Evolutionary conservation across 2,888 invertebrate species (phyloP).

Genomic region (Linnaemya tessellans): DNA sequence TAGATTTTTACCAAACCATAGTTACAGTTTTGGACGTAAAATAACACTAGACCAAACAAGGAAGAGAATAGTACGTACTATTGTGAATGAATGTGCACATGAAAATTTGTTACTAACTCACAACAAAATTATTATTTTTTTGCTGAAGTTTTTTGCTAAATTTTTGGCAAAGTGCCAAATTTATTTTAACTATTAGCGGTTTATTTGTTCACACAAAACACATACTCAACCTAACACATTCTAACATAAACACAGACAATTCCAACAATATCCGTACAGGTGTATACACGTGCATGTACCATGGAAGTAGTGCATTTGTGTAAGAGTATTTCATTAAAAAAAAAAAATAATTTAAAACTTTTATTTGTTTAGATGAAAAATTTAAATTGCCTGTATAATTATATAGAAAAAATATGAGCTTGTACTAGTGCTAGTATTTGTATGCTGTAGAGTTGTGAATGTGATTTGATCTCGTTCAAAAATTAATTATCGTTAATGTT

Average conservation of each 20-base stretch:
- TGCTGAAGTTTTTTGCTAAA: constrained; percentile 41
- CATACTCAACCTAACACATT: constrained; percentile 13
- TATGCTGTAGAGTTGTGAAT: neutral
- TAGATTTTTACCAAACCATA: constrained; percentile 60
- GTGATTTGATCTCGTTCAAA: constrained; percentile 40
- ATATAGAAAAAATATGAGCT: neutral
- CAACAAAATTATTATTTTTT: constrained; percentile 5
- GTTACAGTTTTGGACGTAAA: constrained; percentile 54
- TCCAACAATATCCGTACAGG: constrained; percentile 45
- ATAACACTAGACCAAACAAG: constrained; percentile 33
- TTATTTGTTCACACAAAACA: constrained; percentile 49
- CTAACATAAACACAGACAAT: constrained; percentile 9
- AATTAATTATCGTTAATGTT: constrained; percentile 63
- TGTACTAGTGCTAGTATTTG: neutral
- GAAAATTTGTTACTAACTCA: constrained; percentile 53
- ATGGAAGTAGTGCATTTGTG: neutral
- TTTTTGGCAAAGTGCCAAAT: constrained; percentile 66
- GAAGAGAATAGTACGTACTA: neutral
- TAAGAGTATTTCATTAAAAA: constrained; percentile 14
- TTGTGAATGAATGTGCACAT: constrained; percentile 38
- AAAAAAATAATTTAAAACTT: constrained; percentile 46
- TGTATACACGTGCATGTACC: constrained; percentile 20
- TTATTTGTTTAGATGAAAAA: constrained; percentile 47
- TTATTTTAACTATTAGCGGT: constrained; percentile 69
- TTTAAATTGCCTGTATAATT: neutral